Conservation (phyloP, 2,888 invertebrate genomes). For the Coremacera marginata region DNA sequence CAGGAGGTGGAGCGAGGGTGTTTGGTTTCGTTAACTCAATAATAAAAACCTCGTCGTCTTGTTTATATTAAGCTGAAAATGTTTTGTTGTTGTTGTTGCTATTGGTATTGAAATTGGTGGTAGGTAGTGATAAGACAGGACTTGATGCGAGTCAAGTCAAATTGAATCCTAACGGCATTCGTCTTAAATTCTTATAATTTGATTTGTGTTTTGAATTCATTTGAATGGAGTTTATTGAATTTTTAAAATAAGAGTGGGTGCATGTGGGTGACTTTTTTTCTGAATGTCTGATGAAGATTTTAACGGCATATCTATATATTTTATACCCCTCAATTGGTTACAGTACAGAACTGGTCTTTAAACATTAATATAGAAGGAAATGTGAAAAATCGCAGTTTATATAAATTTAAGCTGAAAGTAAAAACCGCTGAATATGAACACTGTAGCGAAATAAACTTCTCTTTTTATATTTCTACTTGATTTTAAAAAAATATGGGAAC, state of each 20-base stretch:
- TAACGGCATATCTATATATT: slow-evolving; percentile 12
- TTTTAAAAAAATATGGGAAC: too few relatives aligned
- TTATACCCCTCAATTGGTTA: background rate
- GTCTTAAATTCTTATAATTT: slow-evolving; percentile 20
- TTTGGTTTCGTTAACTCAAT: slow-evolving; percentile 15
- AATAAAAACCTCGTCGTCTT: slow-evolving; percentile 26
- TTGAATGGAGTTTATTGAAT: slow-evolving; percentile 20
- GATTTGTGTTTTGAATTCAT: slow-evolving; percentile 23
- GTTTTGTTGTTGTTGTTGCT: background rate
- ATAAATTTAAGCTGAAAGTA: too few relatives aligned
- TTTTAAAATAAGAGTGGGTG: background rate
- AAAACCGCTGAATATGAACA: too few relatives aligned
- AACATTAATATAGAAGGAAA: too few relatives aligned
- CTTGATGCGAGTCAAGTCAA: background rate
- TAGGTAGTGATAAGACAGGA: background rate
- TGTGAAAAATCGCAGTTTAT: too few relatives aligned
- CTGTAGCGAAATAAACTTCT: too few relatives aligned
- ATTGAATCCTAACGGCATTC: slow-evolving; percentile 19
- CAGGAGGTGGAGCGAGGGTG: background rate
- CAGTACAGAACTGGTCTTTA: too few relatives aligned
- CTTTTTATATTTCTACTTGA: too few relatives aligned
- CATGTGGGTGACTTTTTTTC: background rate
- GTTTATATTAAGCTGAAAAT: slow-evolving; percentile 1
- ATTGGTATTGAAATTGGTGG: background rate
- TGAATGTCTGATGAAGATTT: background rate